Conservation (phyloP, 2,113 vertebrate species). For the Aspiorhynchus laticeps region DNA sequence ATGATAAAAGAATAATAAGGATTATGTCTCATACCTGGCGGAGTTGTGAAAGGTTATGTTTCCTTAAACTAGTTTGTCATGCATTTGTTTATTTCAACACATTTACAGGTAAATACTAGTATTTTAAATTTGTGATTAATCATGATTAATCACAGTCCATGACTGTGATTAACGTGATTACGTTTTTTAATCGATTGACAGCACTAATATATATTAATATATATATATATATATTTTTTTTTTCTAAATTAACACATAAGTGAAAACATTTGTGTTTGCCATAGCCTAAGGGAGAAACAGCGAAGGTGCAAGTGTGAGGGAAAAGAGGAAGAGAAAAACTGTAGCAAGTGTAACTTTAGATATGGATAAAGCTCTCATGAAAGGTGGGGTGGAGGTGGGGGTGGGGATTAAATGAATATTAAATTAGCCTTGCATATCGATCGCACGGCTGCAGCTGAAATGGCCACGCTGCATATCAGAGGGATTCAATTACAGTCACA, state of each 20-base stretch:
- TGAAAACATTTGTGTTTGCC: background rate
- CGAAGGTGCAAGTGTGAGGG: background rate
- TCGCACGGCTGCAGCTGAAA: constrained; percentile 69
- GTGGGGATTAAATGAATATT: constrained; percentile 73
- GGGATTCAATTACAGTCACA: constrained; percentile 73
- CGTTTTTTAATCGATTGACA: too few species aligned
- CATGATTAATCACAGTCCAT: too few species aligned
- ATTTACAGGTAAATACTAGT: too few species aligned
- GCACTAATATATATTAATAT: too few species aligned
- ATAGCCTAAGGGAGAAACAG: background rate
- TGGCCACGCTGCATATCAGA: constrained; percentile 66
- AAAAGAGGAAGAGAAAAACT: background rate
- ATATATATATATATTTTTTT: too few species aligned
- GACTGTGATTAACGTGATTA: too few species aligned
- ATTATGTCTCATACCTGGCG: too few species aligned
- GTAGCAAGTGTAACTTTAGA: constrained; percentile 48
- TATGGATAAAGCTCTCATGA: constrained; percentile 66
- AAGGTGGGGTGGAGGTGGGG: constrained; percentile 38
- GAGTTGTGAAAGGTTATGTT: too few species aligned
- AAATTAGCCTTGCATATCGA: constrained; percentile 72
- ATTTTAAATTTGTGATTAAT: too few species aligned
- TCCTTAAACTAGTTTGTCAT: too few species aligned
- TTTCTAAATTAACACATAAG: background rate
- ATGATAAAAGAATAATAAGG: too few species aligned
- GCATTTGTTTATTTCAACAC: too few species aligned